These are phyloP conservation scores for Choloepus didactylus DNA, from an alignment of 2,797 vertebrate genomes.

Conservation along the genomic window DNA sequence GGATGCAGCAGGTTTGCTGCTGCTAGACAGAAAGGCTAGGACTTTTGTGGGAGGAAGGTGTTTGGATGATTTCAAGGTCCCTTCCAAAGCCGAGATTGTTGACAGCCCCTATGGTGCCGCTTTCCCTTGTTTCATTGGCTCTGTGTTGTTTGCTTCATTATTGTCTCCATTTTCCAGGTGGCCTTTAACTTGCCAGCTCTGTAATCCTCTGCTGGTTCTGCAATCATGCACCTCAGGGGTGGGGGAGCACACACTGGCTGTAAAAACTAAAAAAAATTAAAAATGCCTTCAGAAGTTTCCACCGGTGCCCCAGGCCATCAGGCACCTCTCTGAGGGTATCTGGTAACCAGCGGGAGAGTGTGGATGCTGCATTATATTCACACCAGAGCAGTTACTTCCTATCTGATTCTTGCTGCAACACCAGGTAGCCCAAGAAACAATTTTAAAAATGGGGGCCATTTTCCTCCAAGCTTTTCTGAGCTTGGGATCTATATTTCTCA, in stretches of 20 bases:
- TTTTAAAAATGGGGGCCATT: background rate
- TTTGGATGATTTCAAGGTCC: background rate
- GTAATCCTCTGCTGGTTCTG: background rate
- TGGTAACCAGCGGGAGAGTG: constrained; percentile 28
- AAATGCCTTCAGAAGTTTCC: constrained; percentile 53
- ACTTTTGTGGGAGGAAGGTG: background rate
- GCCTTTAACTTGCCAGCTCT: background rate
- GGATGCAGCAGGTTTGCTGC: background rate
- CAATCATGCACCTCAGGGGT: rapidly evolving
- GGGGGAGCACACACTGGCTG: background rate
- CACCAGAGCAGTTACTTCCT: constrained; percentile 71
- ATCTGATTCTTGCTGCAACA: constrained; percentile 69
- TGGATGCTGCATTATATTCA: background rate
- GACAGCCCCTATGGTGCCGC: rapidly evolving
- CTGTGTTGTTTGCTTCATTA: background rate
- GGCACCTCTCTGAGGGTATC: constrained; percentile 24
- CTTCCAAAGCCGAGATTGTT: background rate
- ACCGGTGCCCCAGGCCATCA: background rate
- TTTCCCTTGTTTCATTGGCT: background rate
- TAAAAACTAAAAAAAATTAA: background rate
- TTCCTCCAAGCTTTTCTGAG: constrained; percentile 54
- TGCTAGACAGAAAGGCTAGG: background rate
- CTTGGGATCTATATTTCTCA: background rate
- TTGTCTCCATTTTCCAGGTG: background rate
- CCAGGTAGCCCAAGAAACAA: constrained; percentile 70